Percentiles rank a stretch among this genome's conserved stretches.
Conservation (phyloP, 2,888 invertebrate species). For the Trissonchulus sp. region DNA sequence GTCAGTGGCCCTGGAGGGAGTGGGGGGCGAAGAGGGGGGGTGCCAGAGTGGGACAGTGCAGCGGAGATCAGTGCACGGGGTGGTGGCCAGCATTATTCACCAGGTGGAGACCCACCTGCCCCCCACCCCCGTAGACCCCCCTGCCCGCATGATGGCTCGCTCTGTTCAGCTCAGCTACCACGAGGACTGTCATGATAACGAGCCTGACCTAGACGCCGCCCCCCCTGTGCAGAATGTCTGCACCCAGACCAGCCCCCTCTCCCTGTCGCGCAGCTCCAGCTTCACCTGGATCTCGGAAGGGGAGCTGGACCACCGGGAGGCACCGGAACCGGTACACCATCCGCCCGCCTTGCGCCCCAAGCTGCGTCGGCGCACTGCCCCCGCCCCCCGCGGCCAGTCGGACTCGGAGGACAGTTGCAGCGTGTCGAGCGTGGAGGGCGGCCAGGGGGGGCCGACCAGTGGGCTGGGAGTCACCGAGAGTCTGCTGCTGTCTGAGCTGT, state of each 20-base stretch:
- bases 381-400: not conserved
- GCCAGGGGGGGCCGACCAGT: not conserved
- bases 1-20: not conserved
- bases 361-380: not conserved
- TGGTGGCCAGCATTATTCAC: conserved; percentile 21
- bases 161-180: not conserved
- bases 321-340: not conserved
- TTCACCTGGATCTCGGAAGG: conserved; percentile 41
- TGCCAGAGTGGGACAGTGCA: not conserved
- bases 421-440: not conserved
- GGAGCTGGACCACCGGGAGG: not conserved
- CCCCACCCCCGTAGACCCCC: not conserved
- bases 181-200: not conserved
- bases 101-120: not conserved
- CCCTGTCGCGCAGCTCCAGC: conserved; percentile 39
- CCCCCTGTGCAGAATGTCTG: conserved; percentile 31
- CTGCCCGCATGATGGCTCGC: not conserved
- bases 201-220: not conserved
- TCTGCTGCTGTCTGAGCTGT: conserved; percentile 14
- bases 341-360: not conserved
- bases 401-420: not conserved
- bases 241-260: conserved; percentile 38
- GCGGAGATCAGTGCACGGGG: conserved; percentile 6
- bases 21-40: not conserved
- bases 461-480: not conserved